Conservation (phyloP, 2,113 vertebrate genomes). For the Coreoperca whiteheadi region DNA sequence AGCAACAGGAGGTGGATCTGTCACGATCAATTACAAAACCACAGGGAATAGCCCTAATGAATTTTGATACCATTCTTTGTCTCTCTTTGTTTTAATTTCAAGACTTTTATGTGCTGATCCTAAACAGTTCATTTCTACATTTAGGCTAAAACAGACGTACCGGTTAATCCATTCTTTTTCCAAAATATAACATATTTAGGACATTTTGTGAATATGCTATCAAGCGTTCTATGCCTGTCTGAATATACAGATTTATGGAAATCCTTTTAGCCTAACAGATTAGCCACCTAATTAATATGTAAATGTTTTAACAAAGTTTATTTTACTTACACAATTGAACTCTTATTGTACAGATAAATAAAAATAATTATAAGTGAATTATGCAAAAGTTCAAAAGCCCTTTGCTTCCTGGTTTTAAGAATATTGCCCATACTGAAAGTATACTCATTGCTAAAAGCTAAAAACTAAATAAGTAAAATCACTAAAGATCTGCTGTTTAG, state of each 20-base stretch:
- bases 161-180: not conserved
- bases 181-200: slow-evolving; percentile 12
- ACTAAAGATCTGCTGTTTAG: not conserved
- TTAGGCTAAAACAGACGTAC: not conserved
- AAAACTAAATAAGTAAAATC: slow-evolving; percentile 8
- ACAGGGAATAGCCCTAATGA: slow-evolving; percentile 71
- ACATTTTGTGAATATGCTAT: slow-evolving; percentile 10
- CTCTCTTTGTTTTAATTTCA: slow-evolving; percentile 41
- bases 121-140: slow-evolving; percentile 34
- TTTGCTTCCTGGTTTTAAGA: slow-evolving; percentile 7
- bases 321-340: not conserved
- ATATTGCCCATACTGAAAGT: not conserved
- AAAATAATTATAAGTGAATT: not conserved
- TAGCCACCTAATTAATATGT: slow-evolving; percentile 25
- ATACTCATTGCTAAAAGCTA: not conserved
- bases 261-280: slow-evolving; percentile 40
- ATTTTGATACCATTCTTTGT: slow-evolving; percentile 60
- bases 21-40: slow-evolving; percentile 79
- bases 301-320: slow-evolving; percentile 15
- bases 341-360: not conserved
- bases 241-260: slow-evolving; percentile 5
- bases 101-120: slow-evolving; percentile 25
- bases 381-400: slow-evolving; percentile 15
- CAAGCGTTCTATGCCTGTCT: not conserved
- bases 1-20: slow-evolving; percentile 79